Percentiles rank a stretch among this genome's conserved stretches.
Conservation (phyloP, 2,888 invertebrate genomes). For the Zhengitettix transpicula region DNA sequence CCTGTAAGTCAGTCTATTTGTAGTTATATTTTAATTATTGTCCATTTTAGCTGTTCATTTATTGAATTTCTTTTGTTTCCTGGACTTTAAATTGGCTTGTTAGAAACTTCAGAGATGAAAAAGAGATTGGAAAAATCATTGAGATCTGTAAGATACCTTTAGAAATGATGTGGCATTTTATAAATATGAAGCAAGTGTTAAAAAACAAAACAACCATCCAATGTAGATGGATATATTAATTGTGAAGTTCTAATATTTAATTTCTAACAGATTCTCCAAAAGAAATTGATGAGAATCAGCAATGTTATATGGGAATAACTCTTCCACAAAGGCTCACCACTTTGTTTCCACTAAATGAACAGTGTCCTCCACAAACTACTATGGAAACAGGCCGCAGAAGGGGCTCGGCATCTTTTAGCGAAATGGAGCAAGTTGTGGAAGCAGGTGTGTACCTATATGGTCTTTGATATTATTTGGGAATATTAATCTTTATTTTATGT, state of each 20-base stretch:
- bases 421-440: slow-evolving; percentile 10
- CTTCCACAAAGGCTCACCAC: slow-evolving; percentile 49
- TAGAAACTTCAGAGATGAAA: too few species aligned
- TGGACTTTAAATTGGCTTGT: background rate
- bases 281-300: slow-evolving; percentile 12
- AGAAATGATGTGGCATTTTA: too few species aligned
- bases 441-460: slow-evolving; percentile 4
- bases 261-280: background rate
- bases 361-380: background rate
- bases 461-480: too few species aligned
- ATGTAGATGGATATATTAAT: too few species aligned
- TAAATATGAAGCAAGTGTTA: too few species aligned
- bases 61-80: background rate
- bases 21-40: too few species aligned
- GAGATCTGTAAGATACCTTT: too few species aligned
- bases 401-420: slow-evolving; percentile 4
- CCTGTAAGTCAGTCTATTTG: too few species aligned
- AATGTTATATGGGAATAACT: slow-evolving; percentile 55
- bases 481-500: too few species aligned
- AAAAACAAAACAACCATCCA: too few species aligned
- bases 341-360: slow-evolving; percentile 39
- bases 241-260: background rate
- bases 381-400: background rate
- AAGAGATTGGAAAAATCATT: too few species aligned
- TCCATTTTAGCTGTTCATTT: too few species aligned